Conservation (phyloP, 2,888 invertebrate genomes). For the Sylvicola cinctus region DNA sequence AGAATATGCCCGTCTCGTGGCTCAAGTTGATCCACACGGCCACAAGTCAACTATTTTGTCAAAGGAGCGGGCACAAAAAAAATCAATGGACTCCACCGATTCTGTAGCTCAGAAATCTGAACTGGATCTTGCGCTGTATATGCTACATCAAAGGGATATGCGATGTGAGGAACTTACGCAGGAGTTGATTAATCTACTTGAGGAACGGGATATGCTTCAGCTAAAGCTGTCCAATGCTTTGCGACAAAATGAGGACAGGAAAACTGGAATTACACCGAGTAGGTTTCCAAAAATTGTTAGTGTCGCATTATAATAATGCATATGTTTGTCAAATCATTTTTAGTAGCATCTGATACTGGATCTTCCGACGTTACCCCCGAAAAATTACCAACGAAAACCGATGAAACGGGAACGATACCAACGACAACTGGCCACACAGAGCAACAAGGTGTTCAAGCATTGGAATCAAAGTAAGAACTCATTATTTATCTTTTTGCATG, state of each 20-base stretch:
- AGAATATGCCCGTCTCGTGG: slow-evolving; percentile 31
- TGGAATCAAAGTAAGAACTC: not conserved
- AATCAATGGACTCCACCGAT: slow-evolving; percentile 3
- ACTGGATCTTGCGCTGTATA: slow-evolving; percentile 59
- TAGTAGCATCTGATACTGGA: slow-evolving; percentile 3
- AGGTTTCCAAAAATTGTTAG: slow-evolving; percentile 9
- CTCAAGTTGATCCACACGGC: slow-evolving; percentile 21
- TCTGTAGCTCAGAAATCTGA: slow-evolving; percentile 30
- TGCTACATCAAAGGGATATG: slow-evolving; percentile 71
- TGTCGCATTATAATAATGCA: not conserved
- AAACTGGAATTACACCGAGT: slow-evolving; percentile 10
- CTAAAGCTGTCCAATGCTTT: slow-evolving; percentile 62
- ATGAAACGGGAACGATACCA: not conserved
- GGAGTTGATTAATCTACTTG: slow-evolving; percentile 60
- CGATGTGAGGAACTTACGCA: slow-evolving; percentile 70
- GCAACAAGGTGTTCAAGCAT: not conserved
- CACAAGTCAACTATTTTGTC: slow-evolving; percentile 9
- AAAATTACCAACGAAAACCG: slow-evolving; percentile 6
- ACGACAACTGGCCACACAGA: too few relatives aligned
- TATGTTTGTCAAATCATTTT: not conserved
- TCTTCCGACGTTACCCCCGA: slow-evolving; percentile 8
- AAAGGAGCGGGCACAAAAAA: slow-evolving; percentile 1
- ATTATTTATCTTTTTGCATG: not conserved
- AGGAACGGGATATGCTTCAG: slow-evolving; percentile 71
- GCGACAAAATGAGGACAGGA: slow-evolving; percentile 43